A percentile compares a stretch with the other conserved stretches of the same genome.
Conservation (phyloP, 2,888 invertebrate species). For the Melieria picta region DNA sequence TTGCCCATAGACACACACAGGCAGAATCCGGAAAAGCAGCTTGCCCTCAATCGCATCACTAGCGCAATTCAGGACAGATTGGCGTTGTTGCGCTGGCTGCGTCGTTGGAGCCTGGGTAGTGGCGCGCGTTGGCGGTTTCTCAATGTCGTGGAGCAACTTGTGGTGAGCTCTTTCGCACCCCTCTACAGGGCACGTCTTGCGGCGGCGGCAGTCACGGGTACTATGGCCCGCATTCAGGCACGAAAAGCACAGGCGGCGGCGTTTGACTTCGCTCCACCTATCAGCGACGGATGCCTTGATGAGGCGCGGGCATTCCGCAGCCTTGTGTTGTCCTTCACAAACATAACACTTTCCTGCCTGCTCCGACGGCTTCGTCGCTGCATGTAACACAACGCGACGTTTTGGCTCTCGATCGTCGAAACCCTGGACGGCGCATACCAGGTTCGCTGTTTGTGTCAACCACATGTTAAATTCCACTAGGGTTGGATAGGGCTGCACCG, state of each 20-base stretch:
- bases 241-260: constrained; percentile 14
- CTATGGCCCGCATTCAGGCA: constrained; percentile 17
- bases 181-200: constrained; percentile 3
- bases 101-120: background rate
- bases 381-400: background rate
- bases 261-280: constrained; percentile 11
- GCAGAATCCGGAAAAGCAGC: constrained; percentile 20
- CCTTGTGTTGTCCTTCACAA: background rate
- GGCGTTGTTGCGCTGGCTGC: background rate
- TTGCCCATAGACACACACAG: constrained; percentile 25
- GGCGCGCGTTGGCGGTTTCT: background rate
- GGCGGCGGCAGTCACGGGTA: constrained; percentile 17
- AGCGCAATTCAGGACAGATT: background rate
- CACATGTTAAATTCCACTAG: constrained; percentile 23
- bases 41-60: background rate
- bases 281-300: background rate
- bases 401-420: background rate
- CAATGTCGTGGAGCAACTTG: constrained; percentile 12
- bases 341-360: background rate
- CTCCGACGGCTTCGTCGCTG: background rate
- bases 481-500: constrained; percentile 23
- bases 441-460: constrained; percentile 34
- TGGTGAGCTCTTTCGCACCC: constrained; percentile 16
- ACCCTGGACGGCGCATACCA: constrained; percentile 5
- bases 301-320: background rate